These are phyloP conservation scores for Epinephelus lanceolatus DNA, from an alignment of 2,113 vertebrate genomes.

Conservation along the genomic window DNA sequence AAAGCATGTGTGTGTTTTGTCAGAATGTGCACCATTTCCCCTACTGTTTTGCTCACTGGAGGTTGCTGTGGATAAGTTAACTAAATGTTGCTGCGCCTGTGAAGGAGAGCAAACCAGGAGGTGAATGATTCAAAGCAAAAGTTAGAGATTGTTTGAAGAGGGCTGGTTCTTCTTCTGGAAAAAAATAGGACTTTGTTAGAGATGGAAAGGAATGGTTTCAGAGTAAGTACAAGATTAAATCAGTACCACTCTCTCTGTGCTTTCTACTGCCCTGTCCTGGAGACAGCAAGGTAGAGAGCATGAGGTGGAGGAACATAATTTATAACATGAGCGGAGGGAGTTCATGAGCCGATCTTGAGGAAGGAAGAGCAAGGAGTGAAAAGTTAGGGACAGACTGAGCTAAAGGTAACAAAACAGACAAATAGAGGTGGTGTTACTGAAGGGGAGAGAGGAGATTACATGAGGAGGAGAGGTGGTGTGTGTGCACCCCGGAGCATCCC, in stretches of 20 bases:
- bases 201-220: slow-evolving; percentile 21
- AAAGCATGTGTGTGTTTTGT: slow-evolving; percentile 44
- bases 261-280: slow-evolving; percentile 15
- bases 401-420: slow-evolving; percentile 21
- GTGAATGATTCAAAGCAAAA: slow-evolving; percentile 48
- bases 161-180: neutral
- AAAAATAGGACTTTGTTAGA: slow-evolving; percentile 5
- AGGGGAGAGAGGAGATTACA: slow-evolving; percentile 10
- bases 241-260: slow-evolving; percentile 20
- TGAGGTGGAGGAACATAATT: slow-evolving; percentile 37
- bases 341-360: slow-evolving; percentile 18
- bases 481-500: slow-evolving; percentile 25
- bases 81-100: slow-evolving; percentile 32
- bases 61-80: slow-evolving; percentile 27
- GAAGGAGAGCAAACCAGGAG: slow-evolving; percentile 13
- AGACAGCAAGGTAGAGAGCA: neutral
- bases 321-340: slow-evolving; percentile 11
- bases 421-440: neutral
- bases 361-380: slow-evolving; percentile 12
- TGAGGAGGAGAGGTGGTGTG: slow-evolving; percentile 16
- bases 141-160: slow-evolving; percentile 33
- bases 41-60: neutral
- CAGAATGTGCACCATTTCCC: slow-evolving; percentile 22
- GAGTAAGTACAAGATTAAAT: slow-evolving; percentile 40
- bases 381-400: neutral